These are phyloP conservation scores for Danio choprae DNA, from an alignment of 2,797 vertebrate species.

Conservation along the genomic window DNA sequence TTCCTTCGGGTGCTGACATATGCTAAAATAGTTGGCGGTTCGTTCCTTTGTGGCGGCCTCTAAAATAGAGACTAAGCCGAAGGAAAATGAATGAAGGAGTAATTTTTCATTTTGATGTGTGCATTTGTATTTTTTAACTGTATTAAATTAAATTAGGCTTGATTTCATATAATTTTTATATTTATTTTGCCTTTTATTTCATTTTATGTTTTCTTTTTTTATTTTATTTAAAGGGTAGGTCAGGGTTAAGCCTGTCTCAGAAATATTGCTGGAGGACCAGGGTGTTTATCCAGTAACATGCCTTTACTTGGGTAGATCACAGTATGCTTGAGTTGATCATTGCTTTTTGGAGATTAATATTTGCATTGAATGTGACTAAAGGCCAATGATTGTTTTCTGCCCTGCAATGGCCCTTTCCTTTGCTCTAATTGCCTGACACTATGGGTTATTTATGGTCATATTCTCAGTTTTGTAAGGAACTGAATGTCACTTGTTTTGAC, in stretches of 20 bases:
- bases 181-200: too few species aligned
- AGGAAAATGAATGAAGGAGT: too few species aligned
- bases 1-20: too few species aligned
- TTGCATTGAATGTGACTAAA: background rate
- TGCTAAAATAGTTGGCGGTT: too few species aligned
- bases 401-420: background rate
- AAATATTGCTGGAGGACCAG: background rate
- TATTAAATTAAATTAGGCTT: too few species aligned
- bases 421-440: background rate
- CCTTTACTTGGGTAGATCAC: background rate
- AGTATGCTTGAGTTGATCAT: background rate
- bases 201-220: too few species aligned
- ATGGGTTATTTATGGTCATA: too few species aligned
- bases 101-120: too few species aligned
- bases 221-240: background rate
- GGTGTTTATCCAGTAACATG: background rate
- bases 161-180: too few species aligned
- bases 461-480: conserved; percentile 34
- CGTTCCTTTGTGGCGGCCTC: too few species aligned
- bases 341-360: background rate
- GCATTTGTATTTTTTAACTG: too few species aligned
- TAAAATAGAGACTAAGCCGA: too few species aligned
- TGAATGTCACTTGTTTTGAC: background rate
- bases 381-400: background rate
- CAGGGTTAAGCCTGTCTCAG: background rate